Base-by-base conservation (phyloP, 2,888 invertebrate genomes). In the Sipha maydis region DNA sequence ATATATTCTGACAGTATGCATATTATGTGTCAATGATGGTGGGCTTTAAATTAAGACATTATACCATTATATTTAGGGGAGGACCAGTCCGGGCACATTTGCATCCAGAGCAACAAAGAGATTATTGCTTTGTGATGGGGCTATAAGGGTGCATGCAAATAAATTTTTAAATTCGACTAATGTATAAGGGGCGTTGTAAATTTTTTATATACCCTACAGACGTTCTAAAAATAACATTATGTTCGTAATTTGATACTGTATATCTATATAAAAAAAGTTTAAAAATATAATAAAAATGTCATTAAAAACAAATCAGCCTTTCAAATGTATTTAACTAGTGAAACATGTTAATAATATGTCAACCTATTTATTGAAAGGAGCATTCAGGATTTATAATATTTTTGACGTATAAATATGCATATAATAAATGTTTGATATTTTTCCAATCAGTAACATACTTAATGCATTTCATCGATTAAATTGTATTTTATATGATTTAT, bases 131-230 rank as follows among this genome's bases (percentile, higher is more conserved):
- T 73, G 80, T 80, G 71, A 80, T 75, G 80, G 86, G 80, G 80
- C 73, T 75, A n/a, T 34, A 31, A 80, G 86, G 86, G 86, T 88
- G 86, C 61, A 80, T 80, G 86, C 80, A 88, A 88, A 88, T 88
- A 88, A 88, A 88, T 88, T 88, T 88, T 88, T 88, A 88, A 88
- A 88, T 88, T 88, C 61, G 19, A 88, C 86, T 88, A 88, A 88
- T 88, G 86, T 80, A 88, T 31, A 80, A 73, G 79, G 86, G 86
- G 86, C 86, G 86, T 88, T 41, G 8, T 80, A 19, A 84, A 83
- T 83, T 86, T 85, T 86, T 79, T 86, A 79, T 85, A 86, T 71
- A 56, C 77, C 7, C n/a, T 71, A 48, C 56, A 77, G 71, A 71
- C 69, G 85, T 38, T 54, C 34, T 38, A 75, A 80, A 73, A 88